Evolutionary conservation across 1,140 invertebrate genomes (phyloP), one percentile per base, ranked within the genome.

Genomic region (Apis dorsata): DNA sequence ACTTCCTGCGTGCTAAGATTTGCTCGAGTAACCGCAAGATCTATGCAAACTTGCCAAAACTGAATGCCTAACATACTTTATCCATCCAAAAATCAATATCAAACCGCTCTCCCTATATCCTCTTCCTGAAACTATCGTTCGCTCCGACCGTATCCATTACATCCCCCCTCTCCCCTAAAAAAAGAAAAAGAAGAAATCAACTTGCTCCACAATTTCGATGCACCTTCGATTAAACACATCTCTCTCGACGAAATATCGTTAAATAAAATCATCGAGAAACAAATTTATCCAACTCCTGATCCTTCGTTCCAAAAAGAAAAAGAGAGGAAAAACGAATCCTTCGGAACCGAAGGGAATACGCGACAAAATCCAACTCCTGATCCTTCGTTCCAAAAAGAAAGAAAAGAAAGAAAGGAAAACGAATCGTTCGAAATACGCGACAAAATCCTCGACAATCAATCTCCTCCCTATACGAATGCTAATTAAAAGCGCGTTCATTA

Each of bases 1-100:
- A 76, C 44, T 69, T 77, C 8, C 69, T 59, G 73, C 63, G 34
- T 66, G 80, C 55, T 34, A 59, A 53, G 73, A 69, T 82, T 82
- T 62, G n/a, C 2, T 51, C 53, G 24, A 28, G 2, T 24, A 49
- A 51, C 49, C 11, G 28, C 55, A 9, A 51, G 15, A 57, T 69
- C 11, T 9, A 62, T 24, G 60, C 13, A 11, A 51, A 81, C 59
- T 81, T 53, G 63, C 9, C 53, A 17, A 53, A 66, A 59, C 21
- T 57, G 17, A 12, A 71, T 15, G 3, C 3, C 2, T 0, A 49
- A 71, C 15, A 3, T 34, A 15, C 2, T n/a, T 65, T 24, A 13
- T 63, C n/a, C 55, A 57, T 17, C 17, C 15, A 57, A 57, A 57
- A 17, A 57, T 15, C 55, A 57, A 57, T 57, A 17, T 15, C 15